Conservation (phyloP, 2,888 invertebrate genomes). For the Branchipolynoe longqiensis region DNA sequence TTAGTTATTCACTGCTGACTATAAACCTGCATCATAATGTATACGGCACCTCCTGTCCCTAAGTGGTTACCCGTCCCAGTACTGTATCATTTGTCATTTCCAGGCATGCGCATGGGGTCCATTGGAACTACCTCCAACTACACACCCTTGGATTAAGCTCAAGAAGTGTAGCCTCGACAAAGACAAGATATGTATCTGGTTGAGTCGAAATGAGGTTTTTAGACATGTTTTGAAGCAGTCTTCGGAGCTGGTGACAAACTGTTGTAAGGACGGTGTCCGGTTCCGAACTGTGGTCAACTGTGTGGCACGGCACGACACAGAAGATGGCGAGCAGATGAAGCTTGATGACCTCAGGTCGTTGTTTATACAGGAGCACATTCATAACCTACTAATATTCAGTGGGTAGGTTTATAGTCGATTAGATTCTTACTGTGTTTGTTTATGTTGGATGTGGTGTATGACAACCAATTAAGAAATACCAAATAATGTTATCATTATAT, state of each 20-base stretch:
- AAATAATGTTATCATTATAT: too few species aligned
- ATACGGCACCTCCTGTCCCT: too few species aligned
- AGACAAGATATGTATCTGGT: slow-evolving; percentile 12
- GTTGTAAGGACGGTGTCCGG: too few species aligned
- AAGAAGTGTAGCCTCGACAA: not conserved
- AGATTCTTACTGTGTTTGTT: too few species aligned
- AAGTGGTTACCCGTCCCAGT: too few species aligned
- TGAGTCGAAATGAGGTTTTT: slow-evolving; percentile 14
- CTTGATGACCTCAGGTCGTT: not conserved
- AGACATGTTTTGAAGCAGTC: not conserved
- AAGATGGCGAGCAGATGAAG: not conserved
- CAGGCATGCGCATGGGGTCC: not conserved
- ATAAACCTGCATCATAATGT: too few species aligned
- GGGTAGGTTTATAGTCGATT: not conserved
- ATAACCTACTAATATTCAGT: not conserved
- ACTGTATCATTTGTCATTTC: not conserved
- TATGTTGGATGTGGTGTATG: too few species aligned
- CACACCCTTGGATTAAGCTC: not conserved
- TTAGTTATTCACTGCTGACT: too few species aligned
- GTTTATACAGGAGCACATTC: slow-evolving; percentile 21
- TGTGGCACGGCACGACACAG: not conserved
- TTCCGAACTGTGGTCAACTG: not conserved
- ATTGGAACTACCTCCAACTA: not conserved
- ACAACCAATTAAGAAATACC: too few species aligned
- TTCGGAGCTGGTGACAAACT: not conserved